Evolutionary conservation across 1,140 invertebrate genomes (phyloP), one percentile per base, ranked within the genome.

Genomic region (Drosophila baimaii): DNA sequence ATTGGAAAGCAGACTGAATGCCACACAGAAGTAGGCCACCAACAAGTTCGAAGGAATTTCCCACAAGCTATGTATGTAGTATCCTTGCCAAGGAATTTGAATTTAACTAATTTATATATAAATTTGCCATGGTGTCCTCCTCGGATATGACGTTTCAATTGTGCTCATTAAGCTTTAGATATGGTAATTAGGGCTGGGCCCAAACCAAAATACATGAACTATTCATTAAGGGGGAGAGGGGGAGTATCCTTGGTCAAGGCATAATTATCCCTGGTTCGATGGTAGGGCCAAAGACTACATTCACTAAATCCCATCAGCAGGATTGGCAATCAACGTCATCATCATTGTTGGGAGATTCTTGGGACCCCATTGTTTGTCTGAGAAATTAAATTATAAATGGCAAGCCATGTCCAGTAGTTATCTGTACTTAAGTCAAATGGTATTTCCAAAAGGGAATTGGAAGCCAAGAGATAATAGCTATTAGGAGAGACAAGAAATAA

Each of bases 151-250:
- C 56, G 33, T 77, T 77, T 77, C 57, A 69, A 61, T 77, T 77
- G 43, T 63, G 64, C 75, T 78, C 75, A 78, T 77, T 77, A 77
- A 56, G 35, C 37, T 19, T 23, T 41, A 29, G 51, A 49, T 71
- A 71, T 71, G 69, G 43, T 71, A 71, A 71, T 58, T 58, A 39
- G 43, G 33, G 10, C 33, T 17, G 27, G 17, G 10, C 17, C 52
- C n/a, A 37, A 41, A 68, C 12, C 41, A 33, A 41, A 41, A 27
- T 58, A 57, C 55, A 17, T 37, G 46, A 31, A 52, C 35, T 13
- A 68, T 41, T 61, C 21, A 44, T 71, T 71, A 63, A 37, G 41
- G 35, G n/a, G 8, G 76, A 33, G 35, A 13, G 8, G 76, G 4
- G 2, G 25, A 49, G 17, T 29, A 33, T 44, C 27, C 29, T 31